Evolutionary conservation across 2,888 invertebrate genomes (phyloP), one percentile per base, ranked within the genome.

Genomic region (Tetanocera ferruginea): DNA sequence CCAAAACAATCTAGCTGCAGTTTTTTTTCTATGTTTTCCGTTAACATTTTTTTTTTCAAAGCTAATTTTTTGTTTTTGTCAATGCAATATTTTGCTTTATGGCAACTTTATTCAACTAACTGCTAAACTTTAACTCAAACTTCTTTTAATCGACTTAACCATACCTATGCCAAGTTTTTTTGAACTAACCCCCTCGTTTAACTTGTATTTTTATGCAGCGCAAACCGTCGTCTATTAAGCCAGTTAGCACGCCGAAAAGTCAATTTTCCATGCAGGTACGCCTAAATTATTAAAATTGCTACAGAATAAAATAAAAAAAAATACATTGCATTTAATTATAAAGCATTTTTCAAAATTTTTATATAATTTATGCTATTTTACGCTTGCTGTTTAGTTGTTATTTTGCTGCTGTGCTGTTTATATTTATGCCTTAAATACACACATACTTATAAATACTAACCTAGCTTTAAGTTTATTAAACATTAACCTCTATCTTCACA

Each of bases 211-310:
- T 78, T 76, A 83, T 82, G 83, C 88, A 88, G 89, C 88, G 88
- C 83, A 88, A 87, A 82, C 84, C 88, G 79, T 84, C 87, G 81
- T 85, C 85, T 80, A 80, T 85, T 72, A 89, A 87, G 83, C 85
- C 89, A 78, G 81, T 83, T 81, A 81, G 84, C 81, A 81, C 89
- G 84, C 87, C 88, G 77, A 88, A 89, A 85, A 87, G 80, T 80
- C 86, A 87, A 82, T 89, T 86, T 86, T 88, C 88, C 76, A 89
- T 89, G 89, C 88, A 88, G 88, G 88, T 88, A 88, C 81, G 86
- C 84, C 81, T 83, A n/a, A 83, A 80, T 69, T 77, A 49, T 67
- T 69, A 60, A 76, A 75, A 64, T 67, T 78, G 51, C 75, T 69
- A 43, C 73, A 71, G 52, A 19, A 76, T 34, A 62, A 49, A 23